Percentiles rank a stretch among this genome's conserved stretches.
Conservation (phyloP, 2,888 invertebrate species). For the Drosophila monieri region DNA sequence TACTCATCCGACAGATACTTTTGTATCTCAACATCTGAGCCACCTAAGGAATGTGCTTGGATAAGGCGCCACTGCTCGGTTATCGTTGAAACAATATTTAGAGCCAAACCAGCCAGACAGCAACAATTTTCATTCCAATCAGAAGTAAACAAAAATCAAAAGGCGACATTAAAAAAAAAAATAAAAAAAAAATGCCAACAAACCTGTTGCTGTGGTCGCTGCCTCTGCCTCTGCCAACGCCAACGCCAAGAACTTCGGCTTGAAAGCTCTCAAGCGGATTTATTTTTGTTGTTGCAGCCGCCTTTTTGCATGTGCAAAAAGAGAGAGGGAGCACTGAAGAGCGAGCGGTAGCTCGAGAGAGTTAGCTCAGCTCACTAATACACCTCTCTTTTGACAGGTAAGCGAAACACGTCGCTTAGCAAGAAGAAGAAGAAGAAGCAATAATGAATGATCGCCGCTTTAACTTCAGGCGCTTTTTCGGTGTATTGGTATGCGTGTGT, state of each 20-base stretch:
- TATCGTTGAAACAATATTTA: conserved; percentile 29
- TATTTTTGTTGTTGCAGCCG: conserved; percentile 22
- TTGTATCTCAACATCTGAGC: conserved; percentile 10
- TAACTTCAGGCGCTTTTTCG: conserved; percentile 20
- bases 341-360: conserved; percentile 11
- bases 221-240: conserved; percentile 38
- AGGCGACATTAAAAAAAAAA: conserved; percentile 20
- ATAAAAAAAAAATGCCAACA: conserved; percentile 56
- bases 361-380: conserved; percentile 36
- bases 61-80: conserved; percentile 31
- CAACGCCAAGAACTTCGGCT: conserved; percentile 70
- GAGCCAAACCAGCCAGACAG: conserved; percentile 5
- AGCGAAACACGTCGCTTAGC: conserved; percentile 63
- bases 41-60: conserved; percentile 19
- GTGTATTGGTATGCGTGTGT: conserved; percentile 26
- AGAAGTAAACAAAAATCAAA: conserved; percentile 56
- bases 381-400: conserved; percentile 57
- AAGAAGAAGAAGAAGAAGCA: conserved; percentile 42
- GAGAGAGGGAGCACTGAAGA: not conserved
- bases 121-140: conserved; percentile 38
- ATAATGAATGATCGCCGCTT: conserved; percentile 67
- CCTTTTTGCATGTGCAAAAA: conserved; percentile 43
- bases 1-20: conserved; percentile 5
- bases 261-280: conserved; percentile 57
- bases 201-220: conserved; percentile 57